Conservation (phyloP, 2,888 invertebrate genomes). For the Tinea pellionella region DNA sequence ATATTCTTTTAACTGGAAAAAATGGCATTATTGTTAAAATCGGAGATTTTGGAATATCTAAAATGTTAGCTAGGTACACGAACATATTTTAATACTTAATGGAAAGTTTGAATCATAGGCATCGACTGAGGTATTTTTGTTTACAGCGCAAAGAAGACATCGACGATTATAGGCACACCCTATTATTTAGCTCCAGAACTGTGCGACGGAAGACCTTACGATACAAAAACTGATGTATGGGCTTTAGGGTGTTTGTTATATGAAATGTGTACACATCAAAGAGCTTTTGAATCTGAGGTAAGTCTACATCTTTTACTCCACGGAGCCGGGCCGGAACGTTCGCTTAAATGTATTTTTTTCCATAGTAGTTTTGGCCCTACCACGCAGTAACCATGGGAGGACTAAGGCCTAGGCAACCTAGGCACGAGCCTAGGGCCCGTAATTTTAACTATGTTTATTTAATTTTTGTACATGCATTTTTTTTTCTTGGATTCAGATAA, state of each 20-base stretch:
- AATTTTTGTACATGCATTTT: too few species aligned
- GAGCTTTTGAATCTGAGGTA: conserved; percentile 80
- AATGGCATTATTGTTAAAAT: conserved; percentile 79
- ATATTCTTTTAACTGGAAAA: conserved; percentile 80
- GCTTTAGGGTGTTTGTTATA: conserved; percentile 87
- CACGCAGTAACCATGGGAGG: too few species aligned
- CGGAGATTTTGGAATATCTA: conserved; percentile 88
- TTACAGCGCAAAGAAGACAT: conserved; percentile 69
- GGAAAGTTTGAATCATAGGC: too few species aligned
- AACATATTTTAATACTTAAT: neutral
- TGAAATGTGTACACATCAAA: conserved; percentile 80
- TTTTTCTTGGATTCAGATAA: too few species aligned
- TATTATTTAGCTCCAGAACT: conserved; percentile 89
- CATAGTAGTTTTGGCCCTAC: too few species aligned
- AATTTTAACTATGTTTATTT: too few species aligned
- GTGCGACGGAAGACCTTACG: conserved; percentile 80
- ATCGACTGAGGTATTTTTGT: too few species aligned
- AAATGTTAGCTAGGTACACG: conserved; percentile 72
- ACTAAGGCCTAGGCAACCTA: too few species aligned
- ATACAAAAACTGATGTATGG: conserved; percentile 88
- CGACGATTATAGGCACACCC: conserved; percentile 80
- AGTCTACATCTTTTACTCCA: conserved; percentile 22
- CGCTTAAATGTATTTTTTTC: too few species aligned
- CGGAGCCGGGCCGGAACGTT: too few species aligned
- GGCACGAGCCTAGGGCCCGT: too few species aligned